Conservation (phyloP, 2,888 invertebrate genomes). For the Leistus spinibarbis region DNA sequence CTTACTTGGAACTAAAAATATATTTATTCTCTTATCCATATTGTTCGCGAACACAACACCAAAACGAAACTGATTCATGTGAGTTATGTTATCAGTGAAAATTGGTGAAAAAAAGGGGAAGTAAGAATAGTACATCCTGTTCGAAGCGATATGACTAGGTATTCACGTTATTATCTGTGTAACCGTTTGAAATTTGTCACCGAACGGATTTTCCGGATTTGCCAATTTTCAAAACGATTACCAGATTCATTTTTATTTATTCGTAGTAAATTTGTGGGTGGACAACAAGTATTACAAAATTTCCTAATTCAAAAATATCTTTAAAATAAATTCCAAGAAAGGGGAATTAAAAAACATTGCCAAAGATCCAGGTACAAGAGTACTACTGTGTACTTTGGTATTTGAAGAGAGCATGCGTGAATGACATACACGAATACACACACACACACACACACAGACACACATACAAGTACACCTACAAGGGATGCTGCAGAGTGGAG, state of each 20-base stretch:
- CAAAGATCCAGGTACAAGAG: neutral
- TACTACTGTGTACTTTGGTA: neutral
- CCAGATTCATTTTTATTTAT: neutral
- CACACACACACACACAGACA: neutral
- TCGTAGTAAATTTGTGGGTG: no score
- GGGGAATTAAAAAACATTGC: no score
- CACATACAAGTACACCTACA: neutral
- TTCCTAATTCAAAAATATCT: no score
- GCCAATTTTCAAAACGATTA: neutral
- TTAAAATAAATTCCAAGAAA: no score
- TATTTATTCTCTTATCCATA: neutral
- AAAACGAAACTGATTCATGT: neutral
- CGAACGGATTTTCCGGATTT: neutral
- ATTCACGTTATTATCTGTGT: neutral
- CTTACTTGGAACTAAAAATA: neutral
- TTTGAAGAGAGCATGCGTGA: neutral
- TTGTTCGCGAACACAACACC: neutral
- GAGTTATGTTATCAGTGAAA: neutral
- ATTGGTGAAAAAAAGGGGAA: neutral
- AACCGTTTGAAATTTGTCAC: neutral
- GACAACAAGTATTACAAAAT: no score
- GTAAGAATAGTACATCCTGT: neutral
- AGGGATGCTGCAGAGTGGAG: conserved; percentile 40
- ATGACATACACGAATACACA: neutral
- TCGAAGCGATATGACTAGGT: neutral